Evolutionary conservation across 2,888 invertebrate genomes (phyloP).

Genomic region (Cheilosia grossa): DNA sequence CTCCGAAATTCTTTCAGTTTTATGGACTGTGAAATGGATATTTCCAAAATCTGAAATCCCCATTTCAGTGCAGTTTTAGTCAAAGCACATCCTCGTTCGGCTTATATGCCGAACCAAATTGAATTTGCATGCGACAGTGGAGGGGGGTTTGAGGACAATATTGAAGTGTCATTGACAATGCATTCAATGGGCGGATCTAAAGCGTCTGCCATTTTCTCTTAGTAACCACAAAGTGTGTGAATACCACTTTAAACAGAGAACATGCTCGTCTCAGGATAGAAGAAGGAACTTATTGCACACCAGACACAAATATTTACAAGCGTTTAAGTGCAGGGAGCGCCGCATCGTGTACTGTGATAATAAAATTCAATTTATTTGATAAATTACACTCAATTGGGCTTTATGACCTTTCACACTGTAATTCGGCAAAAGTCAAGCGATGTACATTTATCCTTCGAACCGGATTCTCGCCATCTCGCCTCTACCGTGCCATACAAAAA

Average conservation of each 20-base stretch:
- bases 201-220: not conserved
- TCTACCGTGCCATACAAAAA: not conserved
- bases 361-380: slow-evolving; percentile 68
- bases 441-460: slow-evolving; percentile 27
- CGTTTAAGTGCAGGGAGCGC: slow-evolving; percentile 14
- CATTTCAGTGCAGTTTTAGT: slow-evolving; percentile 2
- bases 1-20: slow-evolving; percentile 4
- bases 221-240: not conserved
- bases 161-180: not conserved
- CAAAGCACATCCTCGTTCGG: not conserved
- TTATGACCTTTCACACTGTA: slow-evolving; percentile 40
- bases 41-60: not conserved
- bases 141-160: not conserved
- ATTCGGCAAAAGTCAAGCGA: slow-evolving; percentile 31
- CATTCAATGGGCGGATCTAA: not conserved
- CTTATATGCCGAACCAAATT: slow-evolving; percentile 1
- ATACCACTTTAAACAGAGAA: not conserved
- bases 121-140: slow-evolving; percentile 1
- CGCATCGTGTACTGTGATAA: slow-evolving; percentile 18
- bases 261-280: not conserved
- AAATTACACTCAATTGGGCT: slow-evolving; percentile 63
- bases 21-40: slow-evolving; percentile 17
- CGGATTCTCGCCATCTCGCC: slow-evolving; percentile 15
- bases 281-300: slow-evolving; percentile 15
- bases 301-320: slow-evolving; percentile 18